A percentile compares a stretch with the other conserved stretches of the same genome.
These are phyloP conservation scores for Anthrax anthrax DNA, from an alignment of 2,888 invertebrate genomes.

Conservation along the genomic window DNA sequence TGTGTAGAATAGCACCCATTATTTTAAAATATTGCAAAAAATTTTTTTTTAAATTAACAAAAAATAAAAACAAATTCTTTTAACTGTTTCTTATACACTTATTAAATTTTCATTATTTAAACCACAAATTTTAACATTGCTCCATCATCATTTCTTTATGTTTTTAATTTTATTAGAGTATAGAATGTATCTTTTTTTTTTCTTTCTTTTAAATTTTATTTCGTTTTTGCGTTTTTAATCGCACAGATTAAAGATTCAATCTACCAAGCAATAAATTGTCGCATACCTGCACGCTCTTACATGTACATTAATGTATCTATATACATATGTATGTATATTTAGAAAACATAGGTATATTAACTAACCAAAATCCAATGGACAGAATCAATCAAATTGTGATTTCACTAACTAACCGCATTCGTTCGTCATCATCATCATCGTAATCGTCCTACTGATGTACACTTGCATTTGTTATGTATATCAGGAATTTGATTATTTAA, in stretches of 20 bases:
- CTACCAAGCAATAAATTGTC: neutral
- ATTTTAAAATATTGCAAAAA: too few relatives aligned
- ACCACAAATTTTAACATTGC: neutral
- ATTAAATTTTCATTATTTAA: neutral
- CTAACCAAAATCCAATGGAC: neutral
- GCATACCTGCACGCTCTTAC: neutral
- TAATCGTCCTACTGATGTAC: neutral
- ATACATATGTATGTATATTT: neutral
- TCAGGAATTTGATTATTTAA: too few relatives aligned
- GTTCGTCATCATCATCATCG: neutral
- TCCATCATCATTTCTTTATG: too few relatives aligned
- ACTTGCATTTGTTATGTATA: too few relatives aligned
- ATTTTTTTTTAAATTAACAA: too few relatives aligned
- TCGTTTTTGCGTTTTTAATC: neutral
- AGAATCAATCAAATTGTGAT: neutral
- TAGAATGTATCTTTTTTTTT: too few relatives aligned
- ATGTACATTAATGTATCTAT: neutral
- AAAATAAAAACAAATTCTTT: too few relatives aligned
- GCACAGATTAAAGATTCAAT: neutral
- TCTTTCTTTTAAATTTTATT: too few relatives aligned
- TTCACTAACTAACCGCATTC: neutral
- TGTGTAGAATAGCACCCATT: too few relatives aligned
- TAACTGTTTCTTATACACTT: neutral
- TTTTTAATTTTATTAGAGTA: too few relatives aligned
- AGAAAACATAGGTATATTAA: neutral